Evolutionary conservation across 2,888 invertebrate species (phyloP).

Genomic region (Mythimna pallens): DNA sequence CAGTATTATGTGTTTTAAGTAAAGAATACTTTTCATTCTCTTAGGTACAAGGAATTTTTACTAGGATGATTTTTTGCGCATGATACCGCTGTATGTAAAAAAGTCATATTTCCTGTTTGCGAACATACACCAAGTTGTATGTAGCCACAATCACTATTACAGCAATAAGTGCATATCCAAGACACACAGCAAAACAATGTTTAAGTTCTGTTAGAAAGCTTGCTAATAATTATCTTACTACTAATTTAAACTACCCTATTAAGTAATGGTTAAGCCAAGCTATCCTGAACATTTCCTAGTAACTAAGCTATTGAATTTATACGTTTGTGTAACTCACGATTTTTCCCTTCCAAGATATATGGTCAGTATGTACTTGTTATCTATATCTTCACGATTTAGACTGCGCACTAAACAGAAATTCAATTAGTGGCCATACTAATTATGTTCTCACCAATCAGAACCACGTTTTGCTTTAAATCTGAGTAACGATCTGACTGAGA

Average conservation of each 20-base stretch:
- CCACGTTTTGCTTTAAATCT: conserved; percentile 54
- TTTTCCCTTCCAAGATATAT: conserved; percentile 60
- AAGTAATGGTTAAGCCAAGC: conserved; percentile 49
- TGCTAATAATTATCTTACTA: conserved; percentile 52
- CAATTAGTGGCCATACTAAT: conserved; percentile 58
- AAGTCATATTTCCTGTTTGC: no score
- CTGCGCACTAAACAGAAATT: conserved; percentile 49
- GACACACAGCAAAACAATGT: conserved; percentile 39
- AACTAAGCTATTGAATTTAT: conserved; percentile 41
- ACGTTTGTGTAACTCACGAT: conserved; percentile 63
- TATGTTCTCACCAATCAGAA: conserved; percentile 61
- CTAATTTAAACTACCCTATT: conserved; percentile 63
- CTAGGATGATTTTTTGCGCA: no score
- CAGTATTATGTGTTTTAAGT: no score
- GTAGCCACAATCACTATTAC: no score
- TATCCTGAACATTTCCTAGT: conserved; percentile 49
- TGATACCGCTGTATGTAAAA: no score
- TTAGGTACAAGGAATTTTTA: no score
- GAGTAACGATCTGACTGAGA: conserved; percentile 13
- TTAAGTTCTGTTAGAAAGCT: conserved; percentile 48
- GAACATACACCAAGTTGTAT: no score
- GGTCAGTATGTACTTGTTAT: conserved; percentile 52
- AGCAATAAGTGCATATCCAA: conserved; percentile 31
- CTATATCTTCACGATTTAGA: conserved; percentile 62
- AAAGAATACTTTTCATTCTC: no score